A percentile compares a stretch with the other conserved stretches of the same genome.
Evolutionary conservation across 2,113 vertebrate genomes (phyloP).

Genomic region (Carettochelys insculpta): DNA sequence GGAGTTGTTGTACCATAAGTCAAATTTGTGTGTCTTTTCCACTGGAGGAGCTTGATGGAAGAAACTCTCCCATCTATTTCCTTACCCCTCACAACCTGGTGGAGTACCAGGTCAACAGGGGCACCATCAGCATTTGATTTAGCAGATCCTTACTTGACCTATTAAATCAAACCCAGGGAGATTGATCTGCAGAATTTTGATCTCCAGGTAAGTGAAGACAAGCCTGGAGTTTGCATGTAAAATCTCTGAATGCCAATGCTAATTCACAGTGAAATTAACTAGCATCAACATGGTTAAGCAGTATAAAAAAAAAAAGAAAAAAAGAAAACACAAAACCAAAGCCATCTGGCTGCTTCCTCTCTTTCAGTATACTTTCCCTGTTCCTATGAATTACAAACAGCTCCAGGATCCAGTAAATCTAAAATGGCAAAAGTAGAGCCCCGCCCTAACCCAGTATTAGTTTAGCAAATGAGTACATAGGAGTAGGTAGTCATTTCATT

Average conservation of each 20-base stretch:
- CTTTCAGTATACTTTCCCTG: not conserved
- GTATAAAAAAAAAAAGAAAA: not conserved
- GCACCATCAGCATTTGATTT: too few species aligned
- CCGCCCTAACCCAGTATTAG: not conserved
- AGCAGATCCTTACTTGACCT: too few species aligned
- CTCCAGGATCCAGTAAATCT: not conserved
- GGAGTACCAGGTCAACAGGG: too few species aligned
- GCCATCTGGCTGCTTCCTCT: not conserved
- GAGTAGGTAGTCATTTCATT: not conserved
- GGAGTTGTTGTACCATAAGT: too few species aligned
- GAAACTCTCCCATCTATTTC: too few species aligned
- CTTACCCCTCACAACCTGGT: too few species aligned
- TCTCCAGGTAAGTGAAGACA: too few species aligned
- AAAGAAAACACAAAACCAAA: too few species aligned
- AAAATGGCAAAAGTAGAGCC: not conserved
- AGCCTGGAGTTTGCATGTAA: slow-evolving; percentile 1
- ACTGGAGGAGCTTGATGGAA: too few species aligned
- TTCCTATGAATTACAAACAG: not conserved
- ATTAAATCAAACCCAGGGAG: too few species aligned
- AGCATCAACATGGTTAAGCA: not conserved
- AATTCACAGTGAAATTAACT: not conserved
- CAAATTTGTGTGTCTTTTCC: too few species aligned
- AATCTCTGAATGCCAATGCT: not conserved
- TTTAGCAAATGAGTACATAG: not conserved
- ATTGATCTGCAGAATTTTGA: too few species aligned